Percentiles rank a stretch among this genome's conserved stretches.
Evolutionary conservation across 2,797 vertebrate species (phyloP).

Genomic region (Threskiornis aethiopicus): DNA sequence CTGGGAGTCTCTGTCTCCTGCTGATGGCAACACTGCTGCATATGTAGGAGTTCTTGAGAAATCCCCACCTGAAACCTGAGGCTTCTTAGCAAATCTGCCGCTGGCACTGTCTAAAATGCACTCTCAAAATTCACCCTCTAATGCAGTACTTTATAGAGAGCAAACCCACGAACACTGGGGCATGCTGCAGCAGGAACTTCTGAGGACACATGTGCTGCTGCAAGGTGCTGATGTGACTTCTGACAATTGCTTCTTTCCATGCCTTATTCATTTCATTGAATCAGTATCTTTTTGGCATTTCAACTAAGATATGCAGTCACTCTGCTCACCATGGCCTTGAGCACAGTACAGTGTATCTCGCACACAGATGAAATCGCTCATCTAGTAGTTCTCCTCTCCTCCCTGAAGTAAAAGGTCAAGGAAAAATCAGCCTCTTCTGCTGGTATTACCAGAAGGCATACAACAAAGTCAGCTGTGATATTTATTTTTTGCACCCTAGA

Average conservation of each 20-base stretch:
- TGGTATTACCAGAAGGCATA: neutral
- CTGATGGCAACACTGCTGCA: neutral
- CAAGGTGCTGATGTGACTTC: neutral
- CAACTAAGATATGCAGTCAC: neutral
- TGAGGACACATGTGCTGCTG: neutral
- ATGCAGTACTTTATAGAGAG: neutral
- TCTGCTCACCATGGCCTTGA: neutral
- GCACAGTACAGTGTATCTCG: neutral
- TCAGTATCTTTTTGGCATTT: neutral
- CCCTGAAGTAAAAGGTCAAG: neutral
- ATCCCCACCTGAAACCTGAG: neutral
- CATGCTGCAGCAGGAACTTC: neutral
- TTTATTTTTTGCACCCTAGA: neutral
- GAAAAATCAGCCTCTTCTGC: neutral
- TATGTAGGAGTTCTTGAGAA: neutral
- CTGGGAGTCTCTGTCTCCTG: neutral
- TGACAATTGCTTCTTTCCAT: neutral
- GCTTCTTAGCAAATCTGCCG: neutral
- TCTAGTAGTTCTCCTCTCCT: neutral
- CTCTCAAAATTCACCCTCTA: neutral
- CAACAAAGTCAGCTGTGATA: neutral
- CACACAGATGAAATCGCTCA: neutral
- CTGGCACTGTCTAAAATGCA: neutral
- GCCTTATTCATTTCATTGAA: neutral
- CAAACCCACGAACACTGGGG: neutral